phyloP scores from a whole-genome alignment of 1,140 invertebrate species.

The Aphelinus atriplicis region DNA sequence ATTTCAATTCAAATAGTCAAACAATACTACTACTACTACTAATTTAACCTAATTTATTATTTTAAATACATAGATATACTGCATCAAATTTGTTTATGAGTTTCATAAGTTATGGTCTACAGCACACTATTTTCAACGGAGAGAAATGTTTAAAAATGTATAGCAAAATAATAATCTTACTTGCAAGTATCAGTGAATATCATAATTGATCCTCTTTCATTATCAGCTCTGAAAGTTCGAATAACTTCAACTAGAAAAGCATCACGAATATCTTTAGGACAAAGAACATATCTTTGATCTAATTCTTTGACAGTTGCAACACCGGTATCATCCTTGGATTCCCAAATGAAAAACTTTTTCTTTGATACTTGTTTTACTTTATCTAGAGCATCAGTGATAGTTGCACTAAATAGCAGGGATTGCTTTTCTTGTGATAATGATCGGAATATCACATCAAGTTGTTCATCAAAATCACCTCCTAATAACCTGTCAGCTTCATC shows the following conservation, averaged over 20 bases:
- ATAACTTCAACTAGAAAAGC: conserved; percentile 92
- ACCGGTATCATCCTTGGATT: conserved; percentile 71
- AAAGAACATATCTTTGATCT: conserved; percentile 90
- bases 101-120: no score
- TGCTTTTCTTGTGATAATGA: conserved; percentile 83
- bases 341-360: conserved; percentile 72
- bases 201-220: conserved; percentile 84
- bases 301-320: conserved; percentile 87
- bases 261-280: conserved; percentile 90
- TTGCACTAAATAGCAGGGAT: conserved; percentile 94
- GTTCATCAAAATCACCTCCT: conserved; percentile 82
- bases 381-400: conserved; percentile 87
- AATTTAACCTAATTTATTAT: no score
- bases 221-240: conserved; percentile 77
- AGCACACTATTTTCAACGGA: neutral
- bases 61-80: no score
- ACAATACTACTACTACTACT: no score
- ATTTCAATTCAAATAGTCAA: no score
- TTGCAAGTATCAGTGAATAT: conserved; percentile 96
- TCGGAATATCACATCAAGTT: conserved; percentile 84
- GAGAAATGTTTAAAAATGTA: conserved; percentile 1
- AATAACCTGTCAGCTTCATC: conserved; percentile 93
- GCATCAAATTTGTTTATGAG: no score
- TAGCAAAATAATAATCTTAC: conserved; percentile 67
- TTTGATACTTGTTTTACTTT: conserved; percentile 76